Evolutionary conservation across 1,140 invertebrate genomes (phyloP).

Genomic region (Caerostris extrusa): DNA sequence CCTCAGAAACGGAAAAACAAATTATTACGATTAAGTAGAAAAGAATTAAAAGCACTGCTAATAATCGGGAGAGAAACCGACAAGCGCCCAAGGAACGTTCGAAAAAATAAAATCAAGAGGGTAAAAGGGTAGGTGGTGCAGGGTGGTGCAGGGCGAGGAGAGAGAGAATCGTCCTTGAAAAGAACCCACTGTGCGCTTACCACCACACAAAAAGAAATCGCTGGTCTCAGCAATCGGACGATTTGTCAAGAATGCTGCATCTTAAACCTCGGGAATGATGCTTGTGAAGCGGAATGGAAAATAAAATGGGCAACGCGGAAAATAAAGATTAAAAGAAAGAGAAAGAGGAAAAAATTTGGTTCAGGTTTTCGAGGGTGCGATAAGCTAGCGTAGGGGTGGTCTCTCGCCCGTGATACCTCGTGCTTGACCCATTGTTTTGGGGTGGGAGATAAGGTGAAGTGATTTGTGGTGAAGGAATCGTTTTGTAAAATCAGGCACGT

Average conservation of each 20-base stretch:
- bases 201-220: conserved; percentile 49
- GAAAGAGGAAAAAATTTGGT: not conserved
- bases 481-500: not conserved
- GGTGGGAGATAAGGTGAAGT: conserved; percentile 15
- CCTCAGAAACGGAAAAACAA: conserved; percentile 67
- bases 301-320: conserved; percentile 33
- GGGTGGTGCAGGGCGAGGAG: not conserved
- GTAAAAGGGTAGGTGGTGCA: not conserved
- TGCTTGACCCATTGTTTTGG: conserved; percentile 41
- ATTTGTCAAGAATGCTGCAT: conserved; percentile 75
- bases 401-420: conserved; percentile 1
- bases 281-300: conserved; percentile 36
- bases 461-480: conserved; percentile 14
- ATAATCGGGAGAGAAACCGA: conserved; percentile 60
- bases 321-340: conserved; percentile 42
- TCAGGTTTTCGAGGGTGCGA: conserved; percentile 12
- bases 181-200: conserved; percentile 40
- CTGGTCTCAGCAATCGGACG: conserved; percentile 51
- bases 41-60: conserved; percentile 65
- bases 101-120: conserved; percentile 50
- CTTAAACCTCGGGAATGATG: conserved; percentile 36
- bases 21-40: conserved; percentile 75
- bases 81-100: not conserved
- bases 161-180: conserved; percentile 35
- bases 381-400: conserved; percentile 30